Percentiles rank a stretch among this genome's conserved stretches.
These are phyloP conservation scores for Hyphantria cunea DNA, from an alignment of 1,140 invertebrate species.

Conservation along the genomic window DNA sequence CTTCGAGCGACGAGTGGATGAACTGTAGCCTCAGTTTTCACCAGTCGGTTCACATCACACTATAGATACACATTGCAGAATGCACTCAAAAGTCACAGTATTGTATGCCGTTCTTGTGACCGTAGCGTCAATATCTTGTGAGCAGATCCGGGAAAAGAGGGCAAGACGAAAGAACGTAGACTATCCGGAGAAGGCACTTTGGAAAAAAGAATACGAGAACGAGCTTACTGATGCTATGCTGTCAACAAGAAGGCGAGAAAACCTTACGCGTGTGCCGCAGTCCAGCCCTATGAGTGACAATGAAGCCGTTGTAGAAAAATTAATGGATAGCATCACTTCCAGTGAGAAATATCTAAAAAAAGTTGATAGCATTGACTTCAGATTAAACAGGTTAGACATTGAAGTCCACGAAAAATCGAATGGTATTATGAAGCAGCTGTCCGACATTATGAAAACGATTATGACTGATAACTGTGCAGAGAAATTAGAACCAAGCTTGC, in stretches of 20 bases:
- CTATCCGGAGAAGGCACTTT: slow-evolving; percentile 50
- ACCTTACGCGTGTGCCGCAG: slow-evolving; percentile 48
- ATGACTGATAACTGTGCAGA: slow-evolving; percentile 37
- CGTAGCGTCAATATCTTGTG: slow-evolving; percentile 38
- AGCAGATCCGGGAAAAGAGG: slow-evolving; percentile 39
- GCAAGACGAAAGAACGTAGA: slow-evolving; percentile 45
- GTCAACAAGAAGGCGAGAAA: slow-evolving; percentile 48
- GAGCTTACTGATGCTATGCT: slow-evolving; percentile 66
- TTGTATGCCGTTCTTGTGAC: slow-evolving; percentile 36
- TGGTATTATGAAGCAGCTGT: slow-evolving; percentile 59
- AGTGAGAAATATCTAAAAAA: slow-evolving; percentile 73
- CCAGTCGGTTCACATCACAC: slow-evolving; percentile 47
- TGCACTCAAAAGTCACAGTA: slow-evolving; percentile 40
- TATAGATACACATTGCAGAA: slow-evolving; percentile 46
- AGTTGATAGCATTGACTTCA: slow-evolving; percentile 69
- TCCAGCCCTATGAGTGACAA: slow-evolving; percentile 45
- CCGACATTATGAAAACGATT: slow-evolving; percentile 51
- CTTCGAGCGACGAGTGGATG: slow-evolving; percentile 12
- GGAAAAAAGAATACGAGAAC: slow-evolving; percentile 69
- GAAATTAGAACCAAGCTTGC: slow-evolving; percentile 48
- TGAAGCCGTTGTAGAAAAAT: slow-evolving; percentile 64
- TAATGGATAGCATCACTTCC: slow-evolving; percentile 66
- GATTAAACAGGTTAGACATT: slow-evolving; percentile 69
- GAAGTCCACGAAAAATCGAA: slow-evolving; percentile 74
- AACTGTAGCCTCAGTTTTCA: not conserved